A percentile compares a stretch with the other conserved stretches of the same genome.
These are phyloP conservation scores for Sanderia malayensis DNA, from an alignment of 30 jellyfish, hydroid and myxozoan genomes.

Conservation along the genomic window DNA sequence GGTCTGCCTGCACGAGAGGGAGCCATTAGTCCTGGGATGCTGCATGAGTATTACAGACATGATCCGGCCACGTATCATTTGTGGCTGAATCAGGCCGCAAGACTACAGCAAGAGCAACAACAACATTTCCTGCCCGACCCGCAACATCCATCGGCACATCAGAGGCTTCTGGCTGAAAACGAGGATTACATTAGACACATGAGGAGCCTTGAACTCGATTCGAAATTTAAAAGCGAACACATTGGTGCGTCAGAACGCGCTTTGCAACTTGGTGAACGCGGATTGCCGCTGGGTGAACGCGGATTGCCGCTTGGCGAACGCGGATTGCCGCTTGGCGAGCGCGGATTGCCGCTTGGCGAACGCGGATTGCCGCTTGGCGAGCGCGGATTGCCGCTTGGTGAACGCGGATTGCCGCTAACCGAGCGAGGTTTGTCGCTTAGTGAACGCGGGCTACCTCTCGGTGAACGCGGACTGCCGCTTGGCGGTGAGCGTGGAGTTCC, in stretches of 20 bases:
- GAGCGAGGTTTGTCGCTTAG: slow-evolving; percentile 53
- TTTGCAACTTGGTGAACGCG: slow-evolving; percentile 56
- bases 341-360: slow-evolving; percentile 53
- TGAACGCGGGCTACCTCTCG: not conserved
- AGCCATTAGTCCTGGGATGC: slow-evolving; percentile 77
- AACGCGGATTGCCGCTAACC: slow-evolving; percentile 40
- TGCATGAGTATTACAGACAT: slow-evolving; percentile 72
- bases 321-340: slow-evolving; percentile 51
- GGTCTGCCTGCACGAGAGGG: slow-evolving; percentile 83
- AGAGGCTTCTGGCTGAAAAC: slow-evolving; percentile 62
- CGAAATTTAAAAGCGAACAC: slow-evolving; percentile 45
- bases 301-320: slow-evolving; percentile 57
- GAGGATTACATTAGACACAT: slow-evolving; percentile 66
- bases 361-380: slow-evolving; percentile 55
- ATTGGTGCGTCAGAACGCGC: slow-evolving; percentile 22
- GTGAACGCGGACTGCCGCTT: not conserved
- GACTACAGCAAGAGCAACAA: slow-evolving; percentile 74
- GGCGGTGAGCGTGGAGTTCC: slow-evolving; percentile 3
- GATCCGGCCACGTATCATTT: slow-evolving; percentile 88
- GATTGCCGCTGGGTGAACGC: slow-evolving; percentile 32
- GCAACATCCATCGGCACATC: slow-evolving; percentile 51
- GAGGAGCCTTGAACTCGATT: slow-evolving; percentile 49
- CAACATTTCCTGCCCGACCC: slow-evolving; percentile 40
- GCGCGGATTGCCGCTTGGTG: slow-evolving; percentile 38
- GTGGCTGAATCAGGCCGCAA: slow-evolving; percentile 78